A percentile compares a stretch with the other conserved stretches of the same genome.
These are phyloP conservation scores for Taenioides sp. DNA, from an alignment of 2,797 vertebrate genomes.

Conservation along the genomic window DNA sequence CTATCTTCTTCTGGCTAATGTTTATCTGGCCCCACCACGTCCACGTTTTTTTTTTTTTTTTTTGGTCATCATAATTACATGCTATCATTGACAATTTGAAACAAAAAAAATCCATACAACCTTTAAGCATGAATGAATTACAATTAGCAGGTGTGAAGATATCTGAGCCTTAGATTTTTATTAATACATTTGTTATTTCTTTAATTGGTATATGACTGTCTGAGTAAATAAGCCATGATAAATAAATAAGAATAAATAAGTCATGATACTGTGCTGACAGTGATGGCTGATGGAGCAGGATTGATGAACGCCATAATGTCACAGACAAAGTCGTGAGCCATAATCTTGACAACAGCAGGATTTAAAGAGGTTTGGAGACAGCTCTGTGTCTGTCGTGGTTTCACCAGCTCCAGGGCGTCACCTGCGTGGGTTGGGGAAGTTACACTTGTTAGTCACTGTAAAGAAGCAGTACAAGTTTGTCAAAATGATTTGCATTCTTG, in stretches of 20 bases:
- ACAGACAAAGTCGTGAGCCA: conserved; percentile 25
- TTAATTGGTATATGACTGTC: conserved; percentile 9
- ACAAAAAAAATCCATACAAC: no score
- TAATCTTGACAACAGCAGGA: conserved; percentile 19
- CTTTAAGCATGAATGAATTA: neutral
- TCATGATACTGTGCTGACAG: conserved; percentile 17
- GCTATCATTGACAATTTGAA: no score
- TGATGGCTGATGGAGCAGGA: conserved; percentile 26
- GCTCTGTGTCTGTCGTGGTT: conserved; percentile 28
- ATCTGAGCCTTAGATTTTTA: neutral
- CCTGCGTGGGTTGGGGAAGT: conserved; percentile 35
- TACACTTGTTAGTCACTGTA: conserved; percentile 31
- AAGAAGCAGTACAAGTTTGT: neutral
- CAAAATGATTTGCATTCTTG: neutral
- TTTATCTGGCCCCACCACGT: no score
- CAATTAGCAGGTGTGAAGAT: neutral
- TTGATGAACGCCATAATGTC: conserved; percentile 36
- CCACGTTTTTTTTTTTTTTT: no score
- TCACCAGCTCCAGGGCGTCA: conserved; percentile 32
- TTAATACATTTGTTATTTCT: neutral
- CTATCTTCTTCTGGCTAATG: no score
- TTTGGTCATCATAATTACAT: no score
- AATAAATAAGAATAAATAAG: no score
- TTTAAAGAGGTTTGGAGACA: conserved; percentile 9
- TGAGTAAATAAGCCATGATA: neutral